Evolutionary conservation across 2,113 vertebrate genomes (phyloP).

Genomic region (Oryzias woworae): DNA sequence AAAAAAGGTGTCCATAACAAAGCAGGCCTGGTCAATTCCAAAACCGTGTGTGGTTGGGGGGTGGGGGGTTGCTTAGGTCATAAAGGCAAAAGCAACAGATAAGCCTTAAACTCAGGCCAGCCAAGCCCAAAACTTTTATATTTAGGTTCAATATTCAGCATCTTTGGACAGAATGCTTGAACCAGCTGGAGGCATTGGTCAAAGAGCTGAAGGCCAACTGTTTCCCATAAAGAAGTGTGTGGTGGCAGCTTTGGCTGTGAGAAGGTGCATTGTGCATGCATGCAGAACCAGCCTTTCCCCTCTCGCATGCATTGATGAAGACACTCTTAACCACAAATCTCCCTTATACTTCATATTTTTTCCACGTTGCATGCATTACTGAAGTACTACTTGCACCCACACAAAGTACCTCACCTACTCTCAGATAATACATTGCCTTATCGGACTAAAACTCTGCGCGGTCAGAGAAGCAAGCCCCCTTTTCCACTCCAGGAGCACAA

Average conservation of each 20-base stretch:
- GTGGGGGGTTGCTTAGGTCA: constrained; percentile 4
- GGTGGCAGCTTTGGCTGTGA: constrained; percentile 21
- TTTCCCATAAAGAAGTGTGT: constrained; percentile 23
- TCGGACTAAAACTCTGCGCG: constrained; percentile 74
- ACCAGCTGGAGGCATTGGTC: constrained; percentile 4
- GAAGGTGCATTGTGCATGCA: constrained; percentile 34
- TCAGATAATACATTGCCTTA: constrained; percentile 13
- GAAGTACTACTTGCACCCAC: constrained; percentile 12
- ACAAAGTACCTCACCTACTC: constrained; percentile 8
- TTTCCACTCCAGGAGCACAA: constrained; percentile 35
- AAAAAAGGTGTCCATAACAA: constrained; percentile 26
- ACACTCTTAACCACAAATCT: not conserved
- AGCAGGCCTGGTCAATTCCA: constrained; percentile 29
- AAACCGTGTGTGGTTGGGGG: constrained; percentile 2
- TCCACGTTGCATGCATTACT: constrained; percentile 47
- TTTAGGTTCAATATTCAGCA: constrained; percentile 1
- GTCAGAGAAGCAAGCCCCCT: constrained; percentile 55
- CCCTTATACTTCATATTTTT: not conserved
- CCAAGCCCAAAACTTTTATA: not conserved
- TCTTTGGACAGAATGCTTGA: not conserved
- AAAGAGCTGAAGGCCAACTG: constrained; percentile 38
- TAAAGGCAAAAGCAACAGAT: constrained; percentile 23
- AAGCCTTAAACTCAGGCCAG: constrained; percentile 36
- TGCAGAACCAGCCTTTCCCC: constrained; percentile 43
- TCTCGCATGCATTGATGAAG: constrained; percentile 51